Evolutionary conservation across 2,888 invertebrate species (phyloP), one percentile per base, ranked within the genome.

Genomic region (Cartodere bifasciata): DNA sequence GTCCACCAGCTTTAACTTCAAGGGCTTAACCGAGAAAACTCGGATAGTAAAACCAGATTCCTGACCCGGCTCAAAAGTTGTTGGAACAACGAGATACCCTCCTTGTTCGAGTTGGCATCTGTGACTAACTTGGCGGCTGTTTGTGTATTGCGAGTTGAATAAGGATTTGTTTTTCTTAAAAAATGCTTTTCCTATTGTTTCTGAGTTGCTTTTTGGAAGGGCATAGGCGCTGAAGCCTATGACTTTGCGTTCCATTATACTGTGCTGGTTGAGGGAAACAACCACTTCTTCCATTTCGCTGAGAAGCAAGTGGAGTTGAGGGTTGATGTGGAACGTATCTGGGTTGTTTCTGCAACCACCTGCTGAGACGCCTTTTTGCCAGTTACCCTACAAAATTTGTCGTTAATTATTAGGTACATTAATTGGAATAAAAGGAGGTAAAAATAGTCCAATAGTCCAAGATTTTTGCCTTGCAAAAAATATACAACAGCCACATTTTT

Each of bases 261-360:
- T 83, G 57, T 90, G 87, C 52, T 90, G 90, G 55, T 85, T 85
- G 7, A 91, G 61, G 0, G 86, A 86, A 29, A 91, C 75, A 9
- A 90, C 75, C 2, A 86, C 75, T 57, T 83, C 82, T 50, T 83
- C 82, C 63, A 74, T 72, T 53, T 87, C 87, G 46, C 74, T 75
- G 16, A 90, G 58, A 25, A 76, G 70, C 26, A 91, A 56, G 48
- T 88, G 78, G 22, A 91, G 65, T 63, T 91, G 90, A 0, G 91
- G 91, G 60, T 91, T 91, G 52, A 88, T 85, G 57, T 90, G 88
- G 56, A 91, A 90, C 22, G 87, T 87, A 53, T 88, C 85, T 71
- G 75, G 77, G 56, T 87, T 82, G 59, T 90, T 90, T 44, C 87
- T 66, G 56, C 90, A 90, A 17, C 90, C 90, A 3, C 90, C 90